Conservation (phyloP, 92 coral and sea anemone genomes). For the Phenganax marumi region DNA sequence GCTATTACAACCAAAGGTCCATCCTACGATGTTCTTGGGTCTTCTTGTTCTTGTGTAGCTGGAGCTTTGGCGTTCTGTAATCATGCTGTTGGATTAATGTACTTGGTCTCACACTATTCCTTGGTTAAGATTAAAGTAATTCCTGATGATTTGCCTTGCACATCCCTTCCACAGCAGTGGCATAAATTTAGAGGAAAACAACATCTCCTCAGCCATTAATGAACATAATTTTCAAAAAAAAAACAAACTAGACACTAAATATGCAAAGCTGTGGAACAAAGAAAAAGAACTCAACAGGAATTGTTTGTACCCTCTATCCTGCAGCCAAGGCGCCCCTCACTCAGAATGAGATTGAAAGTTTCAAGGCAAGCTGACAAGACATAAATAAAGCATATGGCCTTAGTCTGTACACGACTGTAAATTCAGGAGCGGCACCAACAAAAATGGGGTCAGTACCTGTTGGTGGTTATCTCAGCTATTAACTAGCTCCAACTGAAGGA, state of each 20-base stretch:
- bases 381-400: constrained; percentile 47
- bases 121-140: too few relatives aligned
- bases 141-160: constrained; percentile 44
- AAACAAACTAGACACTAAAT: constrained; percentile 17
- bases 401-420: constrained; percentile 5
- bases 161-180: constrained; percentile 61
- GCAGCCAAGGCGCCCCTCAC: constrained; percentile 42
- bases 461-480: constrained; percentile 42
- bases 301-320: constrained; percentile 56
- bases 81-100: constrained; percentile 50
- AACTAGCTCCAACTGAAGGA: constrained; percentile 12
- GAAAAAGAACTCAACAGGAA: background rate
- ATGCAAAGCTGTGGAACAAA: constrained; percentile 15
- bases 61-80: constrained; percentile 52
- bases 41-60: constrained; percentile 57
- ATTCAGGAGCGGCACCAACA: background rate
- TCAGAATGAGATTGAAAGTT: constrained; percentile 26
- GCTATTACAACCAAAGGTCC: constrained; percentile 45
- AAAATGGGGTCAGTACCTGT: constrained; percentile 8
- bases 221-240: constrained; percentile 53
- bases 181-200: constrained; percentile 43
- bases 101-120: constrained; percentile 51
- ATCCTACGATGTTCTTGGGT: too few relatives aligned
- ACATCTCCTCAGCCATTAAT: constrained; percentile 51
- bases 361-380: constrained; percentile 38